phyloP scores from a whole-genome alignment of 2,797 vertebrate genomes.

The Salmo trutta region DNA sequence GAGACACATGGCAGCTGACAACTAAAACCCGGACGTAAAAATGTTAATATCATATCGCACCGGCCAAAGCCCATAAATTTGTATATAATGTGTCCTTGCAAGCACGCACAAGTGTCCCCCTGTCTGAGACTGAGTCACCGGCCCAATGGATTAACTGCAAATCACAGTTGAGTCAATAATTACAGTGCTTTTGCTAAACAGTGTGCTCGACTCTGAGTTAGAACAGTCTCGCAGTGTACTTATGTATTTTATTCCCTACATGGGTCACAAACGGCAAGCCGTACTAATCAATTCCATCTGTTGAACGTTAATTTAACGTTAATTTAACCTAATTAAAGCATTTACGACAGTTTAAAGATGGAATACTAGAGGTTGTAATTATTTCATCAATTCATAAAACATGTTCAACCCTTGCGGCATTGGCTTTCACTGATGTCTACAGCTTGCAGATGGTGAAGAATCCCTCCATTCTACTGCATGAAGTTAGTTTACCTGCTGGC shows the following conservation, averaged over 20 bases:
- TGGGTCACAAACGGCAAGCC: slow-evolving; percentile 31
- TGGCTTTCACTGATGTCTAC: slow-evolving; percentile 27
- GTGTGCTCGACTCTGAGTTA: slow-evolving; percentile 17
- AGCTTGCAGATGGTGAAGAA: slow-evolving; percentile 35
- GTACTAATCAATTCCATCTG: slow-evolving; percentile 46
- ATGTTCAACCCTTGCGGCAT: slow-evolving; percentile 24
- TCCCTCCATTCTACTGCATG: not conserved
- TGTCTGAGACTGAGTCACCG: slow-evolving; percentile 10
- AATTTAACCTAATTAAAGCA: slow-evolving; percentile 47
- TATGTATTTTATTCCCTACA: slow-evolving; percentile 20
- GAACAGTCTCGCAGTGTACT: slow-evolving; percentile 31
- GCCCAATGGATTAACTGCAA: slow-evolving; percentile 32
- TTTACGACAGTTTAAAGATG: slow-evolving; percentile 35
- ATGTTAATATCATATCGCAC: slow-evolving; percentile 1
- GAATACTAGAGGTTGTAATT: slow-evolving; percentile 26
- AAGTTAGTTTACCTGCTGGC: slow-evolving; percentile 16
- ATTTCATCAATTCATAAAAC: slow-evolving; percentile 43
- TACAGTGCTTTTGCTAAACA: slow-evolving; percentile 28
- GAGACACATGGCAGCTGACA: slow-evolving; percentile 1
- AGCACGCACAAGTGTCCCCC: slow-evolving; percentile 13
- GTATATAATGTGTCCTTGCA: slow-evolving; percentile 1
- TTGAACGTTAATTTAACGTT: slow-evolving; percentile 38
- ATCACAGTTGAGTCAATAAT: slow-evolving; percentile 29
- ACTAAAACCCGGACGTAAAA: not conserved
- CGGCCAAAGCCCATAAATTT: not conserved